These are phyloP conservation scores for Nesoenas mayeri DNA, from an alignment of 2,113 vertebrate species.

Conservation along the genomic window DNA sequence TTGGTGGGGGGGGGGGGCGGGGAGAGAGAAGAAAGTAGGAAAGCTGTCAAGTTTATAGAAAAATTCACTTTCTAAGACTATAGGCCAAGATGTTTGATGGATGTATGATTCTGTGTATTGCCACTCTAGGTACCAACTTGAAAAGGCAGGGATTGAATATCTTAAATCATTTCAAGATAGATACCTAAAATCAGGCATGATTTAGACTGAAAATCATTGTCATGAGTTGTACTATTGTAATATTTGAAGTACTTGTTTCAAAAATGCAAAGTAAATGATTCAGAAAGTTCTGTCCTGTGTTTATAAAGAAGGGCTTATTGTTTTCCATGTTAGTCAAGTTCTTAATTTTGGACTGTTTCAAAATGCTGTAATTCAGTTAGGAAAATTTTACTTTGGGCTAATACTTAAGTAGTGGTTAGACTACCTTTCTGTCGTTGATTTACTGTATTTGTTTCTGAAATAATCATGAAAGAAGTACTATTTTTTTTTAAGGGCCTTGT, in stretches of 20 bases:
- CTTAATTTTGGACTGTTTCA: slow-evolving; percentile 31
- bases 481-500: not conserved
- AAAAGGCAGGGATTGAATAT: not conserved
- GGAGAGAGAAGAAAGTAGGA: not conserved
- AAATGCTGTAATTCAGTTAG: slow-evolving; percentile 4
- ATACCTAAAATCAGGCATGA: not conserved
- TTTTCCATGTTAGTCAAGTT: not conserved
- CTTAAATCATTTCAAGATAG: not conserved
- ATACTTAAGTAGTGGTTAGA: not conserved
- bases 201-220: not conserved
- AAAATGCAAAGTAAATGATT: not conserved
- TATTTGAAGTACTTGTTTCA: not conserved
- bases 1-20: rapidly evolving
- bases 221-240: not conserved
- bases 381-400: not conserved
- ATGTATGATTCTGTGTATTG: not conserved
- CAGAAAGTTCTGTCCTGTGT: not conserved
- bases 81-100: not conserved
- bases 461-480: not conserved
- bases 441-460: slow-evolving; percentile 37
- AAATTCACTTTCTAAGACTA: not conserved
- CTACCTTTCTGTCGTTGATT: slow-evolving; percentile 39
- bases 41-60: not conserved
- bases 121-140: not conserved
- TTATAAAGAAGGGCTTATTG: not conserved